Base-by-base conservation (phyloP, 2,888 invertebrate species). In the Cantharis rustica region DNA sequence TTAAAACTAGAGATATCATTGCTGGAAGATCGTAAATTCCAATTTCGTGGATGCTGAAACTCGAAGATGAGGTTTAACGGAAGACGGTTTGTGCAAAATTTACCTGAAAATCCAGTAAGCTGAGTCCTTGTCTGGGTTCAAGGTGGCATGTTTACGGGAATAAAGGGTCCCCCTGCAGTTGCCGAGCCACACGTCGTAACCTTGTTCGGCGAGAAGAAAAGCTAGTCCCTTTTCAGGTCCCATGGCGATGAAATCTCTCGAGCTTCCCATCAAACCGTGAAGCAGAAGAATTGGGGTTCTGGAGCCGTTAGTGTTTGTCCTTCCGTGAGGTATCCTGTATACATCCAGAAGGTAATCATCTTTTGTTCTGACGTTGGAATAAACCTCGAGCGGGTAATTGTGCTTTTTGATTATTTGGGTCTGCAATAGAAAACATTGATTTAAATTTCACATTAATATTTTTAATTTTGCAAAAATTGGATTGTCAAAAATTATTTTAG, bases 1-100 rank as follows among this genome's bases (percentile, higher is more conserved):
- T 83, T 3, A 92, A 83, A 10, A 93, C 89, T 84, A 92, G 91
- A 84, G 95, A 93, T 26, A 96, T 91, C 90, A 93, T 93, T 0
- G 94, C 93, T 7, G 95, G 94, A 0, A 96, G 85, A 86, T 96
- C 96, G 84, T 91, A 91, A 76, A 89, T 87, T 0, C 94, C 95
- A 86, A 95, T 94, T 84, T 96, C 93, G 85, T 95, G 93, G 92
- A 93, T 95, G 81, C 93, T 94, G 85, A 68, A 72, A 78, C 4
- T 31, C 16, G 63, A 23, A 11, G 23, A 23, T 23, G 17, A 17
- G 17, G 17, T 10, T 5, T 20, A 17, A 15, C 16, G n/a, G 3
- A 17, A 10, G n/a, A 9, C 23, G 11, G 26, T 23, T 20, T 27
- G 17, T 17, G 16, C 13, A 16, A 2, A 9, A 26, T 61, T 73